These are phyloP conservation scores for Aramus guarauna DNA, from an alignment of 2,113 vertebrate genomes.

Conservation along the genomic window DNA sequence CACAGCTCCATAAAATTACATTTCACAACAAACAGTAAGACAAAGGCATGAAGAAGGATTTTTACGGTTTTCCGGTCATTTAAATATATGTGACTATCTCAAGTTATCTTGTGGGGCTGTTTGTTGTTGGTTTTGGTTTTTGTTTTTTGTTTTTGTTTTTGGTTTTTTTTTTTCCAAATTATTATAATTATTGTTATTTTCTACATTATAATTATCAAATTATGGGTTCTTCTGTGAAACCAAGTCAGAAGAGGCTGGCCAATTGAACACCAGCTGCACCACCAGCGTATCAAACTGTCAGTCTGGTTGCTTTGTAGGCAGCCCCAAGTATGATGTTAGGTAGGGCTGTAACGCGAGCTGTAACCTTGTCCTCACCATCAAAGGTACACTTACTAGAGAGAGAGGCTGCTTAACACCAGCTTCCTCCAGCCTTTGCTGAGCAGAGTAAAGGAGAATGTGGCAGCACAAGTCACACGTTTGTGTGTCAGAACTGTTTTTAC, in stretches of 20 bases:
- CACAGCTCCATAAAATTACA: background rate
- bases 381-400: background rate
- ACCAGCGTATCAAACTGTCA: accelerated
- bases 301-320: background rate
- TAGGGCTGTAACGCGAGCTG: background rate
- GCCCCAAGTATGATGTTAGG: background rate
- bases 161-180: background rate
- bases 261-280: background rate
- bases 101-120: background rate
- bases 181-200: background rate
- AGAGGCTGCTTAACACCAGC: background rate
- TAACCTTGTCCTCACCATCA: background rate
- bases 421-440: background rate
- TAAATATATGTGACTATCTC: background rate
- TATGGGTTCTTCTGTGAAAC: background rate
- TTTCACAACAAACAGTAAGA: background rate
- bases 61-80: background rate
- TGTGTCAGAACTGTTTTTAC: background rate
- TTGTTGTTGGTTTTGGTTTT: too few species aligned
- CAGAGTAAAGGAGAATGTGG: background rate
- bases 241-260: background rate
- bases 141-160: too few species aligned
- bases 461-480: background rate
- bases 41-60: background rate
- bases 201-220: background rate